Percentiles rank a stretch among this genome's conserved stretches.
phyloP scores from a whole-genome alignment of 2,113 vertebrate genomes.

The Anas platyrhynchos region DNA sequence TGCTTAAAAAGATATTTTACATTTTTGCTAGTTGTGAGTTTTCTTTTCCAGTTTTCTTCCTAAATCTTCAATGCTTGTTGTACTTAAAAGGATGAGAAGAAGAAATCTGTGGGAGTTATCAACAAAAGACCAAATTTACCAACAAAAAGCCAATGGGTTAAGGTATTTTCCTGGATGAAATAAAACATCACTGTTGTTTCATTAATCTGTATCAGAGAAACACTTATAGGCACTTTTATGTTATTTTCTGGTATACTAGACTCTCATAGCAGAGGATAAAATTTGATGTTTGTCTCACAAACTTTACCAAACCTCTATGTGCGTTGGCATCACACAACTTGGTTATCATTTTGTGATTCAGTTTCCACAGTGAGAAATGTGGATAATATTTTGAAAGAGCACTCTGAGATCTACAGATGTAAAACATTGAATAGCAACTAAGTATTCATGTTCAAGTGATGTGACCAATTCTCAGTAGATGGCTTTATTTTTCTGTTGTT shows the following conservation, averaged over 20 bases:
- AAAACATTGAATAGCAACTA: background rate
- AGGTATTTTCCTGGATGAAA: background rate
- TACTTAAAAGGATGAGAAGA: background rate
- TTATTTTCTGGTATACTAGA: background rate
- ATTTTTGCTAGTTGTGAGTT: background rate
- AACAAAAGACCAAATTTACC: background rate
- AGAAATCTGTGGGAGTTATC: background rate
- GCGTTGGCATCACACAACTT: rapidly evolving
- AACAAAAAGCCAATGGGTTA: background rate
- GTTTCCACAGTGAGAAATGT: background rate
- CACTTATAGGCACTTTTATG: background rate
- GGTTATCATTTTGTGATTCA: background rate
- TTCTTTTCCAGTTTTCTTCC: background rate
- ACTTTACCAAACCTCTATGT: background rate
- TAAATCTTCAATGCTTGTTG: background rate
- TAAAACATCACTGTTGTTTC: background rate
- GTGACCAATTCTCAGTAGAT: background rate
- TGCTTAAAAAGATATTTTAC: background rate
- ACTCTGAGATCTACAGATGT: background rate
- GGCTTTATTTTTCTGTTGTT: slow-evolving; percentile 30
- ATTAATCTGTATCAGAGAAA: background rate
- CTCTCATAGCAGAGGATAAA: background rate
- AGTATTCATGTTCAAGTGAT: background rate
- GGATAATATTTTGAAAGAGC: background rate
- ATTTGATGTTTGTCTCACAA: background rate